phyloP scores from a whole-genome alignment of 2,888 invertebrate species.

The Eutolmus rufibarbis region DNA sequence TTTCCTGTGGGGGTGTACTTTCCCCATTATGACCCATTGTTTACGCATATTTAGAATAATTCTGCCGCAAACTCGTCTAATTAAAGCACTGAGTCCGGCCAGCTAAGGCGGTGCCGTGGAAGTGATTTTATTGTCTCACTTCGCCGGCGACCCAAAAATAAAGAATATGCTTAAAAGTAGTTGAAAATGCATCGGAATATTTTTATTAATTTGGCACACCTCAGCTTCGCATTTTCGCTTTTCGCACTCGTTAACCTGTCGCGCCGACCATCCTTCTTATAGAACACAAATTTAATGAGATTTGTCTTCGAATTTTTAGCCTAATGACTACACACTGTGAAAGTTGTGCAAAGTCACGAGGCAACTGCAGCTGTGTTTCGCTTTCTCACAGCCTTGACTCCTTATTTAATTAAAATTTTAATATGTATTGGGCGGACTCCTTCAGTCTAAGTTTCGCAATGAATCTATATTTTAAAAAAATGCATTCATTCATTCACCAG shows the following conservation, averaged over 20 bases:
- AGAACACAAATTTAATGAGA: background rate
- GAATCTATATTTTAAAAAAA: background rate
- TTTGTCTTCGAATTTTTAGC: background rate
- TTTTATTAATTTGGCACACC: background rate
- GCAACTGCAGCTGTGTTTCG: background rate
- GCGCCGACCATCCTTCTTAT: background rate
- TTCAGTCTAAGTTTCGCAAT: background rate
- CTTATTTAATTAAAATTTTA: background rate
- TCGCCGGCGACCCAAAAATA: background rate
- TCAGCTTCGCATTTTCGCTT: background rate
- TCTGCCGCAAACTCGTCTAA: background rate
- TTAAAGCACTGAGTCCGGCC: background rate
- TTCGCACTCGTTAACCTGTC: background rate
- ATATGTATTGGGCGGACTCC: background rate
- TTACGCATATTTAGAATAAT: slow-evolving; percentile 23
- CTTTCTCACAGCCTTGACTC: slow-evolving; percentile 5
- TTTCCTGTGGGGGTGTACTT: slow-evolving; percentile 19
- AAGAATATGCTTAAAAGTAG: background rate
- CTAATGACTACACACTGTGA: background rate
- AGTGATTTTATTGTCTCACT: background rate
- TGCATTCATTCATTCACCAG: background rate
- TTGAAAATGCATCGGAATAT: background rate
- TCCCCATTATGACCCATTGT: background rate
- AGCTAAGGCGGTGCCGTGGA: background rate
- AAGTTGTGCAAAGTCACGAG: background rate